Percentiles rank a stretch among this genome's conserved stretches.
Evolutionary conservation across 2,888 invertebrate species (phyloP).

Genomic region (Drosophila buzzatii): DNA sequence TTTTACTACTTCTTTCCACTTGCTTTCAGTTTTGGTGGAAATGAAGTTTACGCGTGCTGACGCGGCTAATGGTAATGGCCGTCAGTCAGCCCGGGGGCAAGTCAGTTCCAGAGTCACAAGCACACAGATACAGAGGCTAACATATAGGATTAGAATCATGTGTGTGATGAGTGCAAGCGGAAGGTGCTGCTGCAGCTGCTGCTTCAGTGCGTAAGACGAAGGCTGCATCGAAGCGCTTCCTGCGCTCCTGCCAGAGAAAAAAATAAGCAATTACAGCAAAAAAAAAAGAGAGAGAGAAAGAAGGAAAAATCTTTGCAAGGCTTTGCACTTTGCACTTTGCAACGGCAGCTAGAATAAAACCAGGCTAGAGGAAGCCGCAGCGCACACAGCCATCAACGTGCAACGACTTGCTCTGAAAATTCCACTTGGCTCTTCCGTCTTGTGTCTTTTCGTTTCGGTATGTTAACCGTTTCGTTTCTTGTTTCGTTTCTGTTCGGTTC

Average conservation of each 20-base stretch:
- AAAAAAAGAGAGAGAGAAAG: conserved; percentile 34
- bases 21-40: conserved; percentile 47
- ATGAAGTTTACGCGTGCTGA: conserved; percentile 76
- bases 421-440: conserved; percentile 45
- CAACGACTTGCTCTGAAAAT: conserved; percentile 63
- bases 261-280: conserved; percentile 63
- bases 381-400: conserved; percentile 52
- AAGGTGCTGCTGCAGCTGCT: conserved; percentile 25
- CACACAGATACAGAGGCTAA: conserved; percentile 11
- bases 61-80: conserved; percentile 72
- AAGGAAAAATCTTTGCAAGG: conserved; percentile 54
- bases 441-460: conserved; percentile 35
- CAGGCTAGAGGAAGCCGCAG: conserved; percentile 62
- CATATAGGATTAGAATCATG: conserved; percentile 7
- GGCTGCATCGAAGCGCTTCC: conserved; percentile 31
- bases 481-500: neutral
- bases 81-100: conserved; percentile 48
- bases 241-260: conserved; percentile 46
- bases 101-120: conserved; percentile 47
- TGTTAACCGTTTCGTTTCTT: conserved; percentile 17
- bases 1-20: neutral
- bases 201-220: conserved; percentile 40
- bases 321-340: conserved; percentile 37
- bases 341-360: conserved; percentile 47
- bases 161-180: conserved; percentile 56